These are phyloP conservation scores for Zhengitettix transpicula DNA, from an alignment of 2,888 invertebrate species.

Conservation along the genomic window DNA sequence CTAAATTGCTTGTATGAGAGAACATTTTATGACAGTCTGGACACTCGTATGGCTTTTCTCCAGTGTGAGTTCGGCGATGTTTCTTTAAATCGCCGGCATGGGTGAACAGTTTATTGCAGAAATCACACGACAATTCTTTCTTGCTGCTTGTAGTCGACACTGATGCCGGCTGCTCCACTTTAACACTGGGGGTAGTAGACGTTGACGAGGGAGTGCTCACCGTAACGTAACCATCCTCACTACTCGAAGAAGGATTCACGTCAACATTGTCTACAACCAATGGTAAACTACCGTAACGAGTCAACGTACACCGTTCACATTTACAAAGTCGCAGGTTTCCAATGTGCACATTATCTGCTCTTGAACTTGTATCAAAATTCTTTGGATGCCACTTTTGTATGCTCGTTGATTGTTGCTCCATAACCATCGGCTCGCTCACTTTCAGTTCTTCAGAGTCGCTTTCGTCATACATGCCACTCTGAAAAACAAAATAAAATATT, in stretches of 20 bases:
- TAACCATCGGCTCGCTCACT: neutral
- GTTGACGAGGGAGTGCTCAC: neutral
- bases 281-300: neutral
- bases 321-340: neutral
- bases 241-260: neutral
- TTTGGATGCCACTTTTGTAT: neutral
- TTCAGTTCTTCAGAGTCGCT: neutral
- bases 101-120: slow-evolving; percentile 30
- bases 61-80: slow-evolving; percentile 8
- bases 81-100: slow-evolving; percentile 22
- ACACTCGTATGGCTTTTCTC: slow-evolving; percentile 7
- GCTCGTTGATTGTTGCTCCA: neutral
- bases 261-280: neutral
- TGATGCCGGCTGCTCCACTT: neutral
- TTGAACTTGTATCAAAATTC: neutral
- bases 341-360: neutral
- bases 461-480: neutral
- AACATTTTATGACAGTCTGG: slow-evolving; percentile 4
- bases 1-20: slow-evolving; percentile 4
- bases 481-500: neutral
- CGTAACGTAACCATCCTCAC: neutral
- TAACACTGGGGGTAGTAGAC: neutral
- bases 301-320: slow-evolving; percentile 1
- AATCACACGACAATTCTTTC: slow-evolving; percentile 17
- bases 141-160: neutral